phyloP scores from a whole-genome alignment of 2,888 invertebrate species.

The Azorinus chamasolen region DNA sequence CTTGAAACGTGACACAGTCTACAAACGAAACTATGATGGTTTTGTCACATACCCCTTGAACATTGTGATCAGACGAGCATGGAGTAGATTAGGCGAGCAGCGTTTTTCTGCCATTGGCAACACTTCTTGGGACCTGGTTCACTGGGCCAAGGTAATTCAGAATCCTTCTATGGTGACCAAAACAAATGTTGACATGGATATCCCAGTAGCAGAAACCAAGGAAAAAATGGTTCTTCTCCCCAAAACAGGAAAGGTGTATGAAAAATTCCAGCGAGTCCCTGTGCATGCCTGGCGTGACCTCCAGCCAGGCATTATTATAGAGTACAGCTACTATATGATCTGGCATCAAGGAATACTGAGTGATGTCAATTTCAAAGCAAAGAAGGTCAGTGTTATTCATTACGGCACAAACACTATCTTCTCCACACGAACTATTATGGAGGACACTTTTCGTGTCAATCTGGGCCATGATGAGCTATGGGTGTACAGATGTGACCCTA shows the following conservation, averaged over 20 bases:
- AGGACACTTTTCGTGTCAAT: slow-evolving; percentile 2
- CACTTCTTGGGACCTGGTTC: slow-evolving; percentile 31
- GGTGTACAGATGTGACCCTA: slow-evolving; percentile 27
- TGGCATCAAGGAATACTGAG: slow-evolving; percentile 27
- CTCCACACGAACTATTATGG: slow-evolving; percentile 3
- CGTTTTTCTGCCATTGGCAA: slow-evolving; percentile 16
- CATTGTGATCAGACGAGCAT: slow-evolving; percentile 30
- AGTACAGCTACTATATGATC: slow-evolving; percentile 7
- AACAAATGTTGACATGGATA: neutral
- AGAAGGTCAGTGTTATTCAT: slow-evolving; percentile 26
- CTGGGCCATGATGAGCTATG: slow-evolving; percentile 4
- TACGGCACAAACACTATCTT: slow-evolving; percentile 22
- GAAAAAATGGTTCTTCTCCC: slow-evolving; percentile 22
- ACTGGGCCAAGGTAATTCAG: slow-evolving; percentile 45
- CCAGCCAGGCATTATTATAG: slow-evolving; percentile 29
- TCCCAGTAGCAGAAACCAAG: neutral
- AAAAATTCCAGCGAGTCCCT: slow-evolving; percentile 21
- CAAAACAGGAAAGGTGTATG: slow-evolving; percentile 1
- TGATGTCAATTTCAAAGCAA: slow-evolving; percentile 5
- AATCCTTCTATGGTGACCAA: slow-evolving; percentile 14
- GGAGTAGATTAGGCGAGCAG: slow-evolving; percentile 22
- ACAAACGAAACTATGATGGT: slow-evolving; percentile 13
- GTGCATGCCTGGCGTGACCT: slow-evolving; percentile 31
- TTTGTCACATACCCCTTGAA: slow-evolving; percentile 19
- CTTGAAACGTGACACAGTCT: slow-evolving; percentile 19